These are phyloP conservation scores for Pomatostomus ruficeps DNA, from an alignment of 2,113 vertebrate species.

Conservation along the genomic window DNA sequence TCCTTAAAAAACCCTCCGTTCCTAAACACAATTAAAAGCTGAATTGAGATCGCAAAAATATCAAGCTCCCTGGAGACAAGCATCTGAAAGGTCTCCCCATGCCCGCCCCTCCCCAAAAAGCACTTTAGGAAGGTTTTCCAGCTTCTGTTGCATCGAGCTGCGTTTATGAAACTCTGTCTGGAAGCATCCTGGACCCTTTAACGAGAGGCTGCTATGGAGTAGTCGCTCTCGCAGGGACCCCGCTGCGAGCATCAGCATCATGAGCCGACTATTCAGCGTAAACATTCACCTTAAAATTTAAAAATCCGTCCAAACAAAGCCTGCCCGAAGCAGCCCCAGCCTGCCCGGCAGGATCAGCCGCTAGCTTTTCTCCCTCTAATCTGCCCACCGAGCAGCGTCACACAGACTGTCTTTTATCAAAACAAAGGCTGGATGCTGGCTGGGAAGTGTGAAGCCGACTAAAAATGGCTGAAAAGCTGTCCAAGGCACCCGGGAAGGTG, in stretches of 20 bases:
- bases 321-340: background rate
- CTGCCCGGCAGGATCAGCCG: background rate
- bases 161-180: background rate
- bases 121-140: background rate
- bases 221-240: background rate
- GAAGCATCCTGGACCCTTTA: background rate
- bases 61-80: background rate
- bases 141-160: background rate
- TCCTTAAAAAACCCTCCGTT: background rate
- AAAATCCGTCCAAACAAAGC: background rate
- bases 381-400: slow-evolving; percentile 33
- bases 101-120: background rate
- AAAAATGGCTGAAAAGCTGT: slow-evolving; percentile 81
- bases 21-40: background rate
- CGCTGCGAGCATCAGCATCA: background rate
- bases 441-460: slow-evolving; percentile 64
- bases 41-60: background rate
- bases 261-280: background rate
- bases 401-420: slow-evolving; percentile 56
- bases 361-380: background rate
- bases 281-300: slow-evolving; percentile 20
- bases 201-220: background rate
- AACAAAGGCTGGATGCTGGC: slow-evolving; percentile 70
- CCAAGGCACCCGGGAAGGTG: slow-evolving; percentile 49
- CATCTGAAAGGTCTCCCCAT: background rate